Evolutionary conservation across 1,140 invertebrate genomes (phyloP), one percentile per base, ranked within the genome.

Genomic region (Diprion similis): DNA sequence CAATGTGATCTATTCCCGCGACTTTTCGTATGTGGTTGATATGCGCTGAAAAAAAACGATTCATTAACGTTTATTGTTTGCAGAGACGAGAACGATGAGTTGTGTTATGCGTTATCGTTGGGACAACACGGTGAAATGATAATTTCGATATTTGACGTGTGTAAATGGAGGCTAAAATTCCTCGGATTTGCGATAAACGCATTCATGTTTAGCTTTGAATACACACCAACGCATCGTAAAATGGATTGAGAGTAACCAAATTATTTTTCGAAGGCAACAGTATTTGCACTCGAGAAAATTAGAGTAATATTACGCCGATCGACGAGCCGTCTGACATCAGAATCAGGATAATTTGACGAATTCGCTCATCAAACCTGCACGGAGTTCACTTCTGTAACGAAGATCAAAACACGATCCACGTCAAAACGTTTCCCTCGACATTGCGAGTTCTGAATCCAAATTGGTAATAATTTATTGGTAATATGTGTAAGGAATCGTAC

Each of bases 1-100:
- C 95, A 47, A 96, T 94, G 83, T 95, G 93, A 87, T 97, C 95
- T 66, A 95, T 91, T n/a, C 95, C 96, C 47, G 94, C 92, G 75
- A 95, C 89, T 71, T 92, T 90, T 78, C 92, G 92, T 80, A 97
- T 94, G 84, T 97, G 94, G 84, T 97, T 95, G 83, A 97, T 96
- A 85, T 97, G 95, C 85, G 94, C 95, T 96, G 90, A 45, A 90
- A 90, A 13, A 59, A 59, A 4, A 59, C 4, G 11, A 9, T 59
- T 59, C 51, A 59, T 59, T 59, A 15, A 8, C 8, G 9, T 59
- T 15, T 0, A 17, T 59, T 59, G 24, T 37, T 11, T 59, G 11
- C 11, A 59, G 51, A 0, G 51, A 59, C 8, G 51, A 59, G 51
- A 59, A n/a, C 51, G 24, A 37, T 6, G 24, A 6, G 24, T 37